phyloP scores from a whole-genome alignment of 2,113 vertebrate genomes.

The Gila orcuttii region DNA sequence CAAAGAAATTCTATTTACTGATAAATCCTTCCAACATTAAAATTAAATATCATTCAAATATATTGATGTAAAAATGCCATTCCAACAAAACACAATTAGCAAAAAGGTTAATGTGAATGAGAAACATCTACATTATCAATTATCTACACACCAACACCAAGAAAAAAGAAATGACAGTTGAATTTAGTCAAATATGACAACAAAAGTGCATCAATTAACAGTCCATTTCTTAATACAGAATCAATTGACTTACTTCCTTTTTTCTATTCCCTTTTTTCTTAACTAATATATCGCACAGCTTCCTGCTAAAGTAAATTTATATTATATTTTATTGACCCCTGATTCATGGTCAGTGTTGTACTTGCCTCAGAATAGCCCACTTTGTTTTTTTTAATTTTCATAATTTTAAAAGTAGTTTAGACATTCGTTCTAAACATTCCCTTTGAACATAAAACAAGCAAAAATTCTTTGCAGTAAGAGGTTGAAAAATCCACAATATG shows the following conservation, averaged over 20 bases:
- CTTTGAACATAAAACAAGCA: not conserved
- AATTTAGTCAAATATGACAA: not conserved
- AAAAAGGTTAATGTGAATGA: not conserved
- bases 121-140: not conserved
- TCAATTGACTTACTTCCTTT: not conserved
- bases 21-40: not conserved
- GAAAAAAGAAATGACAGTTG: not conserved
- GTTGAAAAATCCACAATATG: not conserved
- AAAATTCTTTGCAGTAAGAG: no score
- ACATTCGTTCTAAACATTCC: not conserved
- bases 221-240: not conserved
- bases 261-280: not conserved
- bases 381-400: not conserved
- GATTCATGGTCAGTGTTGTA: not conserved
- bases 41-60: not conserved
- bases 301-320: not conserved
- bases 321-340: not conserved
- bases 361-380: not conserved
- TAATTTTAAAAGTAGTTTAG: not conserved
- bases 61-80: not conserved
- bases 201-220: not conserved
- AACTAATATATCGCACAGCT: not conserved
- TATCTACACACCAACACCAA: not conserved
- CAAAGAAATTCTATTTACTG: slow-evolving; percentile 27
- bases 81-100: not conserved